phyloP scores from a whole-genome alignment of 2,888 invertebrate species.

The Seira musarum region DNA sequence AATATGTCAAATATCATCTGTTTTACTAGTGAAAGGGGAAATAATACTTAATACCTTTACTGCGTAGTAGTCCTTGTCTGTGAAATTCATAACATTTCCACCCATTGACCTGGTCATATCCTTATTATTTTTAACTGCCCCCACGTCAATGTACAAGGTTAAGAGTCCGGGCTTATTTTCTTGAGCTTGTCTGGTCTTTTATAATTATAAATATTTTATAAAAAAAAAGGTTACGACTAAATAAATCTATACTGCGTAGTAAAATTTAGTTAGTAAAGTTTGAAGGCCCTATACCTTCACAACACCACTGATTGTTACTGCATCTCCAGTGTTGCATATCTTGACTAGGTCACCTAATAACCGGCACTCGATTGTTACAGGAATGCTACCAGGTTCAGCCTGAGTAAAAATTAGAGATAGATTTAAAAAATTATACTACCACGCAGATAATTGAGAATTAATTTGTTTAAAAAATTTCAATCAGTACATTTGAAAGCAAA shows the following conservation, averaged over 20 bases:
- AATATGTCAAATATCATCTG: too few species aligned
- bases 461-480: too few species aligned
- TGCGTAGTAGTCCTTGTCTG: slow-evolving; percentile 83
- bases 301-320: slow-evolving; percentile 88
- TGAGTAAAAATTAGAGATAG: slow-evolving; percentile 24
- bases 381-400: slow-evolving; percentile 79
- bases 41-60: slow-evolving; percentile 83
- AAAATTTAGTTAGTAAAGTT: too few species aligned
- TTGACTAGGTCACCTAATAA: slow-evolving; percentile 88
- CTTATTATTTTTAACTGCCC: slow-evolving; percentile 83
- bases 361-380: slow-evolving; percentile 88
- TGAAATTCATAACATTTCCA: slow-evolving; percentile 77
- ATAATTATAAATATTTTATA: too few species aligned
- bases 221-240: too few species aligned
- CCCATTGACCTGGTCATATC: slow-evolving; percentile 74
- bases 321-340: slow-evolving; percentile 89
- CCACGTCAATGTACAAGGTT: slow-evolving; percentile 88
- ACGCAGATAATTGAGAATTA: too few species aligned
- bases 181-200: too few species aligned
- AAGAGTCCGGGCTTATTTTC: too few species aligned
- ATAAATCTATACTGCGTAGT: too few species aligned
- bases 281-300: too few species aligned
- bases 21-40: too few species aligned
- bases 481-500: slow-evolving; percentile 53
- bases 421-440: background rate